Conservation (phyloP, 2,888 invertebrate genomes). For the Bembecia ichneumoniformis region DNA sequence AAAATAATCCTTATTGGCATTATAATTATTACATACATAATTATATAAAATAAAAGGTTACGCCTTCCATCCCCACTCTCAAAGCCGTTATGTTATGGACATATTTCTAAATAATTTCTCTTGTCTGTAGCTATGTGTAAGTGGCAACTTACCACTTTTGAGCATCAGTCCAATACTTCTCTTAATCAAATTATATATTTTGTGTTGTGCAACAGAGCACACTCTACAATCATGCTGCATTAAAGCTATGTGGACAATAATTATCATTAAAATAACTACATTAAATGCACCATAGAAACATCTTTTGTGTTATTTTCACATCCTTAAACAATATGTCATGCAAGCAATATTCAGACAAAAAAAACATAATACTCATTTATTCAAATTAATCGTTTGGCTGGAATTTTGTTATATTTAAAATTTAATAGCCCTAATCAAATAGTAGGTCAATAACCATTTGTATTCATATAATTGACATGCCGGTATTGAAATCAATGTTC, state of each 20-base stretch:
- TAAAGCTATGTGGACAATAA: constrained; percentile 63
- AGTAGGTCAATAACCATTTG: constrained; percentile 11
- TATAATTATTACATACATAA: constrained; percentile 53
- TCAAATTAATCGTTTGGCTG: constrained; percentile 29
- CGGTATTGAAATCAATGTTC: constrained; percentile 22
- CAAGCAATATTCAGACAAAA: constrained; percentile 46
- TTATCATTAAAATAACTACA: constrained; percentile 58
- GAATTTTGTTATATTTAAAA: constrained; percentile 24
- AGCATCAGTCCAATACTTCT: constrained; percentile 49
- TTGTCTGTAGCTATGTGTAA: constrained; percentile 25
- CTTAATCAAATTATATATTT: constrained; percentile 42
- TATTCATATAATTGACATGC: constrained; percentile 50
- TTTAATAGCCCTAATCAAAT: constrained; percentile 12
- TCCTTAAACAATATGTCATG: constrained; percentile 33
- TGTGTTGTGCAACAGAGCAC: constrained; percentile 43
- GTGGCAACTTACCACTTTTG: constrained; percentile 36
- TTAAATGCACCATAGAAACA: constrained; percentile 67
- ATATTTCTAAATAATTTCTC: constrained; percentile 37
- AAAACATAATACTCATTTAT: constrained; percentile 43
- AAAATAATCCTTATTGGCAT: constrained; percentile 66
- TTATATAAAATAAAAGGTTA: constrained; percentile 49
- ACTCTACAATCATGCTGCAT: constrained; percentile 31
- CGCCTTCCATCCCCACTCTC: constrained; percentile 45
- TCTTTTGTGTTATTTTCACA: constrained; percentile 29
- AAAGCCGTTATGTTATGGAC: constrained; percentile 50